Base-by-base conservation (phyloP, 2,888 invertebrate species). In the Xestobium rufovillosum region DNA sequence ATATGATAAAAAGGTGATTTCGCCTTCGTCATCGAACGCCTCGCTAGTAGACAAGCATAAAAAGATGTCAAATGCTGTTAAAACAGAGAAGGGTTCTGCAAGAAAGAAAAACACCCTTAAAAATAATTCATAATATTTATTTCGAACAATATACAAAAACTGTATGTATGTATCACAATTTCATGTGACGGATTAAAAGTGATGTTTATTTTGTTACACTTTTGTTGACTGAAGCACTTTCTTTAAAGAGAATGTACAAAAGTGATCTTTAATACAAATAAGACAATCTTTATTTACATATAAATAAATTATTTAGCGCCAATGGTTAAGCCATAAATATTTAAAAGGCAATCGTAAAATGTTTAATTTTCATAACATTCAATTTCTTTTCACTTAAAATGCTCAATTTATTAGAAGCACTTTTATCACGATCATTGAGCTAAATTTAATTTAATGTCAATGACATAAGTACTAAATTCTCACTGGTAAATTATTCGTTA, bases 131-230 rank as follows among this genome's bases (percentile, higher is more conserved):
- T 19, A 19, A 19, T 19, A 19, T 49, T 54, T 56, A 54, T 56
- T 52, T 51, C 45, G 45, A 57, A 59, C 59, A 56, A 52, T 57
- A 61, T 61, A 61, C 55, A 63, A 63, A 61, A 61, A 52, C 55
- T 51, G 47, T 45, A 48, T 37, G 28, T 47, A 52, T 49, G 44
- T 59, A 61, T 61, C 62, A 62, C 62, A 62, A 56, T 50, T 49
- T 43, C 48, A 47, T 56, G 58, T 61, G 61, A 61, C 61, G 61
- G 60, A 61, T 52, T 53, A 52, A 48, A 41, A 30, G n/a, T n/a
- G n/a, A n/a, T n/a, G n/a, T n/a, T n/a, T n/a, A n/a, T n/a, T n/a
- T n/a, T n/a, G n/a, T n/a, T n/a, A n/a, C n/a, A n/a, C n/a, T n/a
- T n/a, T n/a, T n/a, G n/a, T n/a, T n/a, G n/a, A n/a, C n/a, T n/a